phyloP scores from a whole-genome alignment of 1,140 invertebrate species.

The Pogonus chalceus region DNA sequence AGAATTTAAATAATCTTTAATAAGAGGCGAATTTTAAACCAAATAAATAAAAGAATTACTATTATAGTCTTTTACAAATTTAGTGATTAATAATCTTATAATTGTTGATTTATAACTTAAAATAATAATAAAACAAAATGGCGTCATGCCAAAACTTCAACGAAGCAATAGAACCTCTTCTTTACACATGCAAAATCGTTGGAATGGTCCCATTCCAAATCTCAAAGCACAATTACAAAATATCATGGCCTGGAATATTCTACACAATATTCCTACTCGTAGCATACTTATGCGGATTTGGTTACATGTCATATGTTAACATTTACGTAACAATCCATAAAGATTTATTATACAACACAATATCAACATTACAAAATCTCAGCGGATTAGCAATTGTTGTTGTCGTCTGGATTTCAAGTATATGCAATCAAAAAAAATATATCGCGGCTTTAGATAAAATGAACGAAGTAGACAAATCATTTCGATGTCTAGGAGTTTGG shows the following conservation, averaged over 20 bases:
- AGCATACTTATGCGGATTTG: slow-evolving; percentile 3
- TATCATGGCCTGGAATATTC: slow-evolving; percentile 7
- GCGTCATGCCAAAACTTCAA: slow-evolving; percentile 9
- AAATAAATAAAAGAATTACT: too few relatives aligned
- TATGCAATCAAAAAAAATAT: slow-evolving; percentile 6
- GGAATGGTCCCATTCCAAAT: slow-evolving; percentile 10
- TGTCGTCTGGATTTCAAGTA: slow-evolving; percentile 6
- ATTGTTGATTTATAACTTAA: neutral
- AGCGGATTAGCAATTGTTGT: neutral
- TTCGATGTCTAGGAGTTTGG: slow-evolving; percentile 11
- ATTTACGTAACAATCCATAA: too few relatives aligned
- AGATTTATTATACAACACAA: slow-evolving; percentile 7
- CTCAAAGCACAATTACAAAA: slow-evolving; percentile 2
- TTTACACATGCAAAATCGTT: slow-evolving; percentile 8
- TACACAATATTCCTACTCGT: neutral
- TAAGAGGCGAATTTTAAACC: too few relatives aligned
- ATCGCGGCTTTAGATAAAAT: slow-evolving; percentile 7
- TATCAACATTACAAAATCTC: slow-evolving; percentile 7
- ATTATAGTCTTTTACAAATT: slow-evolving; percentile 9
- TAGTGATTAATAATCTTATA: neutral
- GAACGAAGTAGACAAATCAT: slow-evolving; percentile 6
- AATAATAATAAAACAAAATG: slow-evolving; percentile 2
- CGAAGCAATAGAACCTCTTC: slow-evolving; percentile 8
- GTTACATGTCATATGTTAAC: too few relatives aligned
- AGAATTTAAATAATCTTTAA: too few relatives aligned